Evolutionary conservation across 2,113 vertebrate species (phyloP).

Genomic region (Ophthalmolycus amberensis): DNA sequence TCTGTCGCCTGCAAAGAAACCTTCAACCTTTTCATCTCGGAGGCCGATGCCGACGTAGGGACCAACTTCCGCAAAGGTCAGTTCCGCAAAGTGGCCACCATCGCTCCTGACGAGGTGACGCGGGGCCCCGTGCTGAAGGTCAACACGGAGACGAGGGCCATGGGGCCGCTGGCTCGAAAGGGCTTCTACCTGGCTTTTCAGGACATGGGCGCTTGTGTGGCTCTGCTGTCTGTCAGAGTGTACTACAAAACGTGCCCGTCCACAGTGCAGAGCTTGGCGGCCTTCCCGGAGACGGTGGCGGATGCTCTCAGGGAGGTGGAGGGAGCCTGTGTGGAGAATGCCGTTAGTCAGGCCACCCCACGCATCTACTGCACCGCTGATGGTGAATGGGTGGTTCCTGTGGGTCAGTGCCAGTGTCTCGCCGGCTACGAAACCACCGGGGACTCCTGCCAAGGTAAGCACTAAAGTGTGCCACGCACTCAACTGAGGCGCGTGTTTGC

Average conservation of each 20-base stretch:
- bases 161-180: conserved; percentile 86
- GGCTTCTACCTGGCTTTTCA: conserved; percentile 99
- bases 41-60: conserved; percentile 93
- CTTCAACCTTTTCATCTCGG: conserved; percentile 93
- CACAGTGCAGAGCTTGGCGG: conserved; percentile 86
- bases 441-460: conserved; percentile 90
- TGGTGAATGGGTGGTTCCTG: conserved; percentile 94
- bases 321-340: conserved; percentile 89
- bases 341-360: conserved; percentile 83
- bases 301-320: conserved; percentile 86
- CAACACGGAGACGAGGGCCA: conserved; percentile 88
- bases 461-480: conserved; percentile 31
- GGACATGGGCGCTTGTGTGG: conserved; percentile 93
- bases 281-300: conserved; percentile 91
- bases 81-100: conserved; percentile 95
- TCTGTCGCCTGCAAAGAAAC: conserved; percentile 95
- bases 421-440: conserved; percentile 87
- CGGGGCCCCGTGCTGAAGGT: conserved; percentile 85
- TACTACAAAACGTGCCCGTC: conserved; percentile 94
- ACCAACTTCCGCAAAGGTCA: conserved; percentile 95
- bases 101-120: conserved; percentile 94
- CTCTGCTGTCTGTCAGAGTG: conserved; percentile 89
- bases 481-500: conserved; percentile 46
- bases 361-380: conserved; percentile 92
- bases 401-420: conserved; percentile 91